Percentiles rank a stretch among this genome's conserved stretches.
These are phyloP conservation scores for Sebastes matsubarae DNA, from an alignment of 2,797 vertebrate species.

Conservation along the genomic window DNA sequence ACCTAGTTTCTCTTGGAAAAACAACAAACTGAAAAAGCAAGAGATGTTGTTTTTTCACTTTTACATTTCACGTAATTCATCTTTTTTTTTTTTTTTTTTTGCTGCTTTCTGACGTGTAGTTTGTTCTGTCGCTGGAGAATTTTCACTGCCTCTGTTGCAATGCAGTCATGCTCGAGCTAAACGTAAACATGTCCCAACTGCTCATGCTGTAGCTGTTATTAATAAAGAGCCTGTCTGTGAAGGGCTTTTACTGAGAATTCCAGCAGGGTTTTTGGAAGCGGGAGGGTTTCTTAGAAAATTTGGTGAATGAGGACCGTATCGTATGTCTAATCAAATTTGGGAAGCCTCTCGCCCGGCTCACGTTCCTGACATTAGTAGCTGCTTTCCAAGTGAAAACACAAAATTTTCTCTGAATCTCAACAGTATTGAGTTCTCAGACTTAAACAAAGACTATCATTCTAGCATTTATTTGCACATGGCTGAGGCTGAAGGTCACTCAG, in stretches of 20 bases:
- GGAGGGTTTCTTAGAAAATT: slow-evolving; percentile 43
- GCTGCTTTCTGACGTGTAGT: not conserved
- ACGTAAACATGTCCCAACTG: slow-evolving; percentile 35
- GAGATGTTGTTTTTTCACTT: not conserved
- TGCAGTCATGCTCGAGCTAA: not conserved
- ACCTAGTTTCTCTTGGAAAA: slow-evolving; percentile 39
- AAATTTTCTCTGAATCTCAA: not conserved
- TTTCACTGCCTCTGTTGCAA: not conserved
- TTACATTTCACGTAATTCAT: not conserved
- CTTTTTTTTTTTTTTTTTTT: not conserved
- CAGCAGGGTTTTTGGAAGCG: slow-evolving; percentile 3
- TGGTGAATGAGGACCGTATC: not conserved
- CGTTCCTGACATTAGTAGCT: not conserved
- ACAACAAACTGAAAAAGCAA: not conserved
- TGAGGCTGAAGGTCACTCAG: slow-evolving; percentile 9
- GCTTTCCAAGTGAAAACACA: not conserved
- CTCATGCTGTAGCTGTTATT: slow-evolving; percentile 25
- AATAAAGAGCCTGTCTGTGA: slow-evolving; percentile 24
- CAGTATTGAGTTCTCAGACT: not conserved
- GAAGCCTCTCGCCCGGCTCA: not conserved
- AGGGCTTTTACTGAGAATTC: slow-evolving; percentile 15
- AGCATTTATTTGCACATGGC: slow-evolving; percentile 13
- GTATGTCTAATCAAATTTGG: not conserved
- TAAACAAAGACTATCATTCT: not conserved
- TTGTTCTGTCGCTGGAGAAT: not conserved